These are phyloP conservation scores for Lacerta bilineata DNA, from an alignment of 2,797 vertebrate species.

Conservation along the genomic window DNA sequence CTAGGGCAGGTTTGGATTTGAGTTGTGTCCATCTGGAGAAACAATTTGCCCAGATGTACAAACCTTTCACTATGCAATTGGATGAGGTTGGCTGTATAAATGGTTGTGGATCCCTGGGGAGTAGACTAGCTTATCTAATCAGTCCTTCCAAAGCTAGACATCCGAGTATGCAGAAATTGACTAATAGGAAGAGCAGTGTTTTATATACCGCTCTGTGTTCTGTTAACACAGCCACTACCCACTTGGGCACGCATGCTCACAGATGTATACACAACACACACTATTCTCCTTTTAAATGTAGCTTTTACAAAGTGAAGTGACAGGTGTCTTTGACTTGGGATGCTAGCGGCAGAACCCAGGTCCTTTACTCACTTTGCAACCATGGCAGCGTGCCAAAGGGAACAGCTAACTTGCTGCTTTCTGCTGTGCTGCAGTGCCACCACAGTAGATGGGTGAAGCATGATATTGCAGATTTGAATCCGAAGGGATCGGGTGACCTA, in stretches of 20 bases:
- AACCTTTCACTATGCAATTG: slow-evolving; percentile 61
- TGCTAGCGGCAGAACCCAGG: background rate
- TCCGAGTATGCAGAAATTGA: slow-evolving; percentile 55
- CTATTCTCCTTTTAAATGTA: background rate
- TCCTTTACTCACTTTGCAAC: background rate
- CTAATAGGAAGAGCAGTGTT: slow-evolving; percentile 33
- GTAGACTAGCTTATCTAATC: slow-evolving; percentile 58
- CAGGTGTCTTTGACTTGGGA: background rate
- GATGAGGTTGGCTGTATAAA: slow-evolving; percentile 59
- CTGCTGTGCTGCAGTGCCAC: background rate
- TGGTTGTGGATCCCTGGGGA: slow-evolving; percentile 23
- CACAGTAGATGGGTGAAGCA: background rate
- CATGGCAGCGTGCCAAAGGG: background rate
- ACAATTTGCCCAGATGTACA: slow-evolving; percentile 54
- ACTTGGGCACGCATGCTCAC: slow-evolving; percentile 28
- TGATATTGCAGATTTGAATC: too few relatives aligned
- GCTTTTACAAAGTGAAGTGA: background rate
- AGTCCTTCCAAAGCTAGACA: slow-evolving; percentile 56
- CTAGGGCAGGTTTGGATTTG: slow-evolving; percentile 69
- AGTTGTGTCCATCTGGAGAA: slow-evolving; percentile 45
- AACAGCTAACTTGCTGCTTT: background rate
- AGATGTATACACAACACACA: background rate
- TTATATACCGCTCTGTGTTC: background rate
- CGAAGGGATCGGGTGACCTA: background rate
- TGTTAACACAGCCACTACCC: slow-evolving; percentile 25